A percentile compares a stretch with the other conserved stretches of the same genome.
Evolutionary conservation across 2,797 vertebrate species (phyloP).

Genomic region (Enteromius argenteus): DNA sequence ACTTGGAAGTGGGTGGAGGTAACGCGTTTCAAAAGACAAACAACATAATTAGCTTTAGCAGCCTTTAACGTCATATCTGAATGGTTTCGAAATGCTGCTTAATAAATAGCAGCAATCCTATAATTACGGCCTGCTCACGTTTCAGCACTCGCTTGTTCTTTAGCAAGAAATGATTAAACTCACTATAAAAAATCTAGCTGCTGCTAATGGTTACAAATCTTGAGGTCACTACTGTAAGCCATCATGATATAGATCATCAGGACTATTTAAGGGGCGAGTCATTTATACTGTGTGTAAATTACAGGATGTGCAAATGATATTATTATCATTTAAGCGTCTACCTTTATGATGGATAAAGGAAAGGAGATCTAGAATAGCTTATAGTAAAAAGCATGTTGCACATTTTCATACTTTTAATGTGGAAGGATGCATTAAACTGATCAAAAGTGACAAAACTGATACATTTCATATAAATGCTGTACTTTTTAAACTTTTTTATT

Average conservation of each 20-base stretch:
- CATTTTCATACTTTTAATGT: neutral
- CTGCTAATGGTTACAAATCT: constrained; percentile 12
- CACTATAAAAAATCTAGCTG: neutral
- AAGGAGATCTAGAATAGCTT: constrained; percentile 14
- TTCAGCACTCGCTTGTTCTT: constrained; percentile 44
- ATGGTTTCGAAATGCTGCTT: constrained; percentile 66
- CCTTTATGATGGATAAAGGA: neutral
- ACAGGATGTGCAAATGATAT: constrained; percentile 24
- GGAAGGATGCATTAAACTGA: neutral
- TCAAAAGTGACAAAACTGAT: neutral
- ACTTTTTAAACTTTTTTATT: neutral
- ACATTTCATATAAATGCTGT: neutral
- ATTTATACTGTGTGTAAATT: constrained; percentile 20
- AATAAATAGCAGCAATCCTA: constrained; percentile 61
- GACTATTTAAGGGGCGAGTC: constrained; percentile 29
- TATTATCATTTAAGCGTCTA: neutral
- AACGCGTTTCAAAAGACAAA: constrained; percentile 76
- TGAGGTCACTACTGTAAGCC: constrained; percentile 48
- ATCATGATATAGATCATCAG: constrained; percentile 40
- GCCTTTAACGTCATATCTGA: constrained; percentile 71
- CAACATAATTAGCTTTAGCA: constrained; percentile 75
- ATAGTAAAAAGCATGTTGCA: neutral
- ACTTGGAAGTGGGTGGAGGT: constrained; percentile 68
- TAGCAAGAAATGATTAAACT: constrained; percentile 43
- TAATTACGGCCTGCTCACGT: constrained; percentile 66